phyloP scores from a whole-genome alignment of 2,888 invertebrate genomes.

The Dromius quadrimaculatus region DNA sequence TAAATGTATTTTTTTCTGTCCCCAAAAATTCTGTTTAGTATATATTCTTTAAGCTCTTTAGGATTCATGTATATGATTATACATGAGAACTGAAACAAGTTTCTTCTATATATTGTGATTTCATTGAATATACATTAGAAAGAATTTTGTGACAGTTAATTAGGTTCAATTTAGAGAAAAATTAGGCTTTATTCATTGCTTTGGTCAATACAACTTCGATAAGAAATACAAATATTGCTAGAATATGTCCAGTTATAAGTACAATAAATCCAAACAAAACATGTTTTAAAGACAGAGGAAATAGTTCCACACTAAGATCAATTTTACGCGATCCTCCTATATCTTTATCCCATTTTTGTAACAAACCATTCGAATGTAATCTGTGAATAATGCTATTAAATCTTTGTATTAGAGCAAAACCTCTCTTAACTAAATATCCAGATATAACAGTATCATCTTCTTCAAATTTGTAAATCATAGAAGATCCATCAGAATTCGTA shows the following conservation, averaged over 20 bases:
- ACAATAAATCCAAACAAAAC: neutral
- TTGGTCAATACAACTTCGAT: neutral
- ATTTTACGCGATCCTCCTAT: neutral
- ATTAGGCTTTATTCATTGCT: no score
- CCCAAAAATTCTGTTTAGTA: no score
- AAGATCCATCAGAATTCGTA: neutral
- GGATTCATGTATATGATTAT: no score
- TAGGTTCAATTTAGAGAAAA: no score
- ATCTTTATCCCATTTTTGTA: constrained; percentile 43
- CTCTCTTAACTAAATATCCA: constrained; percentile 13
- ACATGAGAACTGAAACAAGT: no score
- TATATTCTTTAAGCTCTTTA: no score
- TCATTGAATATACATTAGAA: no score
- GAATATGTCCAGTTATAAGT: neutral
- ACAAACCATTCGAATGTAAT: constrained; percentile 23
- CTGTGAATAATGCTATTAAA: neutral
- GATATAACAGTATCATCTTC: neutral
- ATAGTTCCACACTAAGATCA: neutral
- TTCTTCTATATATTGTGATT: no score
- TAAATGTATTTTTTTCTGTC: no score
- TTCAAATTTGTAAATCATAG: constrained; percentile 6
- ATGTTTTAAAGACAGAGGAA: neutral
- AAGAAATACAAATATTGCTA: neutral
- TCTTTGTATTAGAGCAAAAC: neutral
- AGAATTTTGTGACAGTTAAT: no score